These are phyloP conservation scores for Alectura lathami DNA, from an alignment of 2,113 vertebrate species.

Conservation along the genomic window DNA sequence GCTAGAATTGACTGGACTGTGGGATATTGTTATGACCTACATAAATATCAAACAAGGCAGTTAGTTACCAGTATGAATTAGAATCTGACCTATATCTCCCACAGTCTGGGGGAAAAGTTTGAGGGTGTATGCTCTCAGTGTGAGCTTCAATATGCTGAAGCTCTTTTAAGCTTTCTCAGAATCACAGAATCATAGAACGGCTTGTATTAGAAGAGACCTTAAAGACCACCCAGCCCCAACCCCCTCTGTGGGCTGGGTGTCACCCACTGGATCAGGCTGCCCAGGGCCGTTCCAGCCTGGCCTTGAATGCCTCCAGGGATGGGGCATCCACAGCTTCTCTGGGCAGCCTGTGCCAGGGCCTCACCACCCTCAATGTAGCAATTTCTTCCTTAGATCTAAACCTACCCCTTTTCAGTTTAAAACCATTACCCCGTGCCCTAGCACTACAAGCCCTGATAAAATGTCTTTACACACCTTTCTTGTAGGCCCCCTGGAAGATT, in stretches of 20 bases:
- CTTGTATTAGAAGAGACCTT: background rate
- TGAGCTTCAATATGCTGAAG: background rate
- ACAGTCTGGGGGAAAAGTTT: background rate
- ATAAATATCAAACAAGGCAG: background rate
- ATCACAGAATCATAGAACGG: background rate
- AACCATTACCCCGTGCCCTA: background rate
- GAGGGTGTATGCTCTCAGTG: accelerated
- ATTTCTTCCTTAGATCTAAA: background rate
- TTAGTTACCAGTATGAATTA: background rate
- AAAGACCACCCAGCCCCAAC: background rate
- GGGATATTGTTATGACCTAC: background rate
- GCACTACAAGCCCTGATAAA: background rate
- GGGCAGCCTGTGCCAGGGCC: background rate
- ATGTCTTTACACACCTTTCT: background rate
- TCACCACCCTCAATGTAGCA: background rate
- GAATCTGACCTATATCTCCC: background rate
- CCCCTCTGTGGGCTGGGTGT: background rate
- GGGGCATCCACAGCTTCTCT: background rate
- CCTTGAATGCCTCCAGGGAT: background rate
- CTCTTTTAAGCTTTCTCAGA: background rate
- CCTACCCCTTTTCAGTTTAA: background rate
- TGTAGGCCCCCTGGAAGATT: background rate
- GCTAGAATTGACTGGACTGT: background rate
- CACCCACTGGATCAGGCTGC: background rate
- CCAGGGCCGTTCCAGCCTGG: background rate